These are phyloP conservation scores for Cromileptes altivelis DNA, from an alignment of 2,113 vertebrate genomes.

Conservation along the genomic window DNA sequence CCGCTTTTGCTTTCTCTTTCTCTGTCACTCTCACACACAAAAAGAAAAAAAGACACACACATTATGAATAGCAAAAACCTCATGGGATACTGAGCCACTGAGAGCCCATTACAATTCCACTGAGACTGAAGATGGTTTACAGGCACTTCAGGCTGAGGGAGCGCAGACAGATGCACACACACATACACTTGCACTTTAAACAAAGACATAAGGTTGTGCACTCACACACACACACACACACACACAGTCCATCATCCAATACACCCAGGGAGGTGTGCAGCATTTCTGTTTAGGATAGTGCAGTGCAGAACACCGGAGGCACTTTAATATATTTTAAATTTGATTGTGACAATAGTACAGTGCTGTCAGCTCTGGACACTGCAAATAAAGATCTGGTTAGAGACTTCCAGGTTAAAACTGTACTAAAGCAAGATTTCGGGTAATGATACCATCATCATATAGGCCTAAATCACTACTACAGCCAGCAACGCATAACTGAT, in stretches of 20 bases:
- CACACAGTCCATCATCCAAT: constrained; percentile 20
- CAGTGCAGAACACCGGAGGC: constrained; percentile 43
- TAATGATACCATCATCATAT: constrained; percentile 29
- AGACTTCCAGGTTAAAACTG: constrained; percentile 34
- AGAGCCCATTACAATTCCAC: constrained; percentile 75
- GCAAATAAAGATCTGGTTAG: constrained; percentile 34
- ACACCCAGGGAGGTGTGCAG: constrained; percentile 46
- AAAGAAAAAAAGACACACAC: constrained; percentile 38
- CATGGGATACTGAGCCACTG: constrained; percentile 62
- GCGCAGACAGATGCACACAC: constrained; percentile 11
- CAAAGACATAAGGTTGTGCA: constrained; percentile 9
- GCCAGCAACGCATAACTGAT: constrained; percentile 7
- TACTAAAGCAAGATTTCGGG: constrained; percentile 36
- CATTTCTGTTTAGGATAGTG: constrained; percentile 47
- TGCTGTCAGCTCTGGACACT: constrained; percentile 39
- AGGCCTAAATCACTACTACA: not conserved
- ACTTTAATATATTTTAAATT: constrained; percentile 71
- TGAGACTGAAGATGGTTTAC: constrained; percentile 72
- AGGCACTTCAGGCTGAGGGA: constrained; percentile 56
- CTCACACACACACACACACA: constrained; percentile 10
- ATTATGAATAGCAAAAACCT: constrained; percentile 68
- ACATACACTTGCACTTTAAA: constrained; percentile 1
- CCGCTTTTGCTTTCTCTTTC: constrained; percentile 25
- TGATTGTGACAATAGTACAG: constrained; percentile 46
- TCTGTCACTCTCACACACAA: constrained; percentile 29